phyloP scores from a whole-genome alignment of 1,140 invertebrate species.

The Nomia melanderi region DNA sequence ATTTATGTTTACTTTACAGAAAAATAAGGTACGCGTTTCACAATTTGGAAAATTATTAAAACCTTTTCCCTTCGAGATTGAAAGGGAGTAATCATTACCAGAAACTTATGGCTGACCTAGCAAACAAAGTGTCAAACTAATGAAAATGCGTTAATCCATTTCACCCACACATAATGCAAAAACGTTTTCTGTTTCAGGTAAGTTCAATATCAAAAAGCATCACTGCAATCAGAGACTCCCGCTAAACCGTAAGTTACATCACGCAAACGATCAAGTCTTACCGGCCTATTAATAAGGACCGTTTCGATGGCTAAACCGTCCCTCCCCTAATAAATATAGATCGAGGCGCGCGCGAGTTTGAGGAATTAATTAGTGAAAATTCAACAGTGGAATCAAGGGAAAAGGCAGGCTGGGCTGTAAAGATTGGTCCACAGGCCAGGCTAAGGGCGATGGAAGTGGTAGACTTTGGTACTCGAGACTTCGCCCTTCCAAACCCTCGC shows the following conservation, averaged over 20 bases:
- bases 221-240: neutral
- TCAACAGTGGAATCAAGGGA: slow-evolving; percentile 61
- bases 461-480: slow-evolving; percentile 73
- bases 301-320: slow-evolving; percentile 8
- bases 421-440: slow-evolving; percentile 56
- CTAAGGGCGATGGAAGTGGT: slow-evolving; percentile 56
- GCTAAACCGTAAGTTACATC: slow-evolving; percentile 5
- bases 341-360: slow-evolving; percentile 59
- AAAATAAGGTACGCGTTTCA: too few relatives aligned
- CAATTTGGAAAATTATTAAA: too few relatives aligned
- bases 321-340: slow-evolving; percentile 53
- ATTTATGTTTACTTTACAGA: too few relatives aligned
- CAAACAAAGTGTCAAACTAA: too few relatives aligned
- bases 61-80: too few relatives aligned
- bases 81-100: too few relatives aligned
- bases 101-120: too few relatives aligned
- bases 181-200: slow-evolving; percentile 71
- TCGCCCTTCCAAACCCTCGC: slow-evolving; percentile 66
- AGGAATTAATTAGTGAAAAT: slow-evolving; percentile 77
- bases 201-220: slow-evolving; percentile 39
- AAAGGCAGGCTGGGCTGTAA: slow-evolving; percentile 55
- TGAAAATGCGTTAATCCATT: too few relatives aligned
- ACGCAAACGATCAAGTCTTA: neutral
- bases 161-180: too few relatives aligned
- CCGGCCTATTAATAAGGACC: slow-evolving; percentile 36